Percentiles rank a stretch among this genome's conserved stretches.
These are phyloP conservation scores for Exephanes ischioxanthus DNA, from an alignment of 2,888 invertebrate species.

Conservation along the genomic window DNA sequence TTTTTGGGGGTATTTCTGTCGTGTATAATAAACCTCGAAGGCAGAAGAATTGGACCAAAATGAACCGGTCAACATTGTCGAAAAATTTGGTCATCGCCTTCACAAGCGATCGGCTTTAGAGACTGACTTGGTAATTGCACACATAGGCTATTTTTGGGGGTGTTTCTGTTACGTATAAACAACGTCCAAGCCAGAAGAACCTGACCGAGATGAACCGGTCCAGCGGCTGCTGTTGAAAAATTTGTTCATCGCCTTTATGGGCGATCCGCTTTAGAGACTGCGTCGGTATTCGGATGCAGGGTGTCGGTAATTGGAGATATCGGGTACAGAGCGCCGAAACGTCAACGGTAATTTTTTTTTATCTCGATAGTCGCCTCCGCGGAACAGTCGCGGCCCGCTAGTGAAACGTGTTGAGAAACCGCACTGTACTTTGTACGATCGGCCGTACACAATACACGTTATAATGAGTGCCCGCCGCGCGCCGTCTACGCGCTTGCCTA, in stretches of 20 bases:
- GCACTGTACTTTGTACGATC: constrained; percentile 36
- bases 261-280: background rate
- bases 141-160: too few species aligned
- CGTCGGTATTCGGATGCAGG: background rate
- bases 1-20: background rate
- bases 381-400: constrained; percentile 2
- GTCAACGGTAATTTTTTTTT: constrained; percentile 2
- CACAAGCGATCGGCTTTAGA: background rate
- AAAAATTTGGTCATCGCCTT: background rate
- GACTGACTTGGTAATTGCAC: background rate
- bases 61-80: background rate
- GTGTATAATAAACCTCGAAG: background rate
- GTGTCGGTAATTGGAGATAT: background rate
- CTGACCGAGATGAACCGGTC: background rate
- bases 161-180: background rate
- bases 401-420: constrained; percentile 54
- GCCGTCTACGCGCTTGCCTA: constrained; percentile 53
- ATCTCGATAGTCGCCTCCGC: background rate
- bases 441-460: constrained; percentile 61
- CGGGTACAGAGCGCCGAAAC: constrained; percentile 6
- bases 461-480: constrained; percentile 61
- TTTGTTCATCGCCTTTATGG: background rate
- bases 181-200: background rate
- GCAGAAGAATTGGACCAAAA: background rate
- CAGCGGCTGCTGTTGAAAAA: background rate